Evolutionary conservation across 2,888 invertebrate species (phyloP), one percentile per base, ranked within the genome.

Genomic region (Catocala sponsa): DNA sequence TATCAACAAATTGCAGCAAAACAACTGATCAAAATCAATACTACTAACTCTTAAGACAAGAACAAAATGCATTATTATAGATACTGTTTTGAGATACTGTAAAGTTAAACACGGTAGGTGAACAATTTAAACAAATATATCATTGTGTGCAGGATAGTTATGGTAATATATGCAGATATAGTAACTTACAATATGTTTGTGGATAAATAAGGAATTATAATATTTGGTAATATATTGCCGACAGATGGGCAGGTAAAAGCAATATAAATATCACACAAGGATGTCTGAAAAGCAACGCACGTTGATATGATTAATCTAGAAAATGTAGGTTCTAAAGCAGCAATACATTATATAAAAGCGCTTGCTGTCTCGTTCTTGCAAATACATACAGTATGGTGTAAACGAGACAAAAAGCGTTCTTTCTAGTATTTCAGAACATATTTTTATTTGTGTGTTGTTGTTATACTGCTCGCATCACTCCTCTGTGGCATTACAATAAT

Each of bases 221-320:
- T 61, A 56, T 75, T 74, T 74, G 72, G 68, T 77, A 74, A 66
- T 55, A 63, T 25, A 64, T 51, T 58, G 35, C 15, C 62, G 63
- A 10, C 42, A 12, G 7, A 13, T 15, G 11, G 38, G 33, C 13
- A 35, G 48, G 48, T 7, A 25, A 12, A 0, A 33, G 48, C 53
- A 53, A 35, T 53, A 33, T 47, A 41, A 12, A 38, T 6, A 41
- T 25, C 6, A 52, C 42, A 35, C 33, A 9, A 57, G 15, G 9
- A 7, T 50, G 13, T 57, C 0, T 13, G 4, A 42, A 33, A 42
- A 6, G 4, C n/a, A 25, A 41, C 32, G 4, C 4, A 7, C 35
- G 6, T 0, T 2, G 25, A 25, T 25, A 0, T 25, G 4, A 25
- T 25, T 25, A 25, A 25, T 15, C 0, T 4, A 25, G 25, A 25